Base-by-base conservation (phyloP, 2,888 invertebrate species). In the Incurvaria masculella region DNA sequence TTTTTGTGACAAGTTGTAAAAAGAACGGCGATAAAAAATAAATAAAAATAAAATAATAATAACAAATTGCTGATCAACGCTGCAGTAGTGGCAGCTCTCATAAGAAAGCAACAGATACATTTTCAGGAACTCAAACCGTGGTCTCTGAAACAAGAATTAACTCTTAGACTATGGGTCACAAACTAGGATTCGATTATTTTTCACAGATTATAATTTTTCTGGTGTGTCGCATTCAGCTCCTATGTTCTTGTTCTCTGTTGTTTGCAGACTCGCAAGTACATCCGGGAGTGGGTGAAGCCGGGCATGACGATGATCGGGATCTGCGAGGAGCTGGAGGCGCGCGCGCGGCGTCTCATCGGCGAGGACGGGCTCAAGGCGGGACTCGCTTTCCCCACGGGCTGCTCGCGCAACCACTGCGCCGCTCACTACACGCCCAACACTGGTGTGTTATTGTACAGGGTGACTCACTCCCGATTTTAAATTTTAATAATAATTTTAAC, bases 341-440 rank as follows among this genome's bases (percentile, higher is more conserved):
- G 92, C 4, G 93, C 97, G 3, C 84, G 99, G 21, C 88, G 87
- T 59, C 74, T 98, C 52, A 98, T 99, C 57, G 91, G 88, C 19
- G 99, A 99, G 70, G 91, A 96, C 62, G 97, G 97, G 1, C 78
- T 99, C 6, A 90, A 96, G 58, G 95, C 98, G 2, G 99, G 94
- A 0, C 71, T 94, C 51, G 94, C 94, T 6, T 99, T 99, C 69
- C 99, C 99, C 1, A 98, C 97, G 1, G 98, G 98, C 0, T 97
- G 97, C 67, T 97, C 97, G n/a, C 82, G 97, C 45, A 99, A 99
- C 73, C 92, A 99, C 68, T 98, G 97, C 66, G 99, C 99, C 48
- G 99, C 99, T 45, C 99, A 99, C 78, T 99, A 99, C 64, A 99
- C 99, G 14, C 99, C 99, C 4, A 99, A 99, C 70, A 95, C 96